phyloP scores from a whole-genome alignment of 2,113 vertebrate genomes.

The Ammospiza caudacuta region DNA sequence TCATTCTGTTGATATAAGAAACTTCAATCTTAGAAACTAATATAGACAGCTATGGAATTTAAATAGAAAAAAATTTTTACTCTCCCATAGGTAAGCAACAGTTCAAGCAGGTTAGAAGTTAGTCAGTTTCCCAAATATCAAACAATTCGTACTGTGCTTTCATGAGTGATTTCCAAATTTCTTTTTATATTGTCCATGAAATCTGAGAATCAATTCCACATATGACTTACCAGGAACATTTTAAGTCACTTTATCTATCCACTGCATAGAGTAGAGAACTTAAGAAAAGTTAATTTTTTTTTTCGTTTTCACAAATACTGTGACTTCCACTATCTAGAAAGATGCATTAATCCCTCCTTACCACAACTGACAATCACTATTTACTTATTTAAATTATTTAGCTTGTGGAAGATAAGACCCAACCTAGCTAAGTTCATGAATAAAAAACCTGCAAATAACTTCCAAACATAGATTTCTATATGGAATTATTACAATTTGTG shows the following conservation, averaged over 20 bases:
- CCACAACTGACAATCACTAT: accelerated
- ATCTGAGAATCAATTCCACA: not conserved
- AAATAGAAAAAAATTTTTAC: not conserved
- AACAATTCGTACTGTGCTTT: not conserved
- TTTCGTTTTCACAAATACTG: not conserved
- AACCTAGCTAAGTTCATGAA: not conserved
- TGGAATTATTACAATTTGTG: not conserved
- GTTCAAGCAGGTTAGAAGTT: not conserved
- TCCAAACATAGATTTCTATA: not conserved
- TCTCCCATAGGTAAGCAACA: not conserved
- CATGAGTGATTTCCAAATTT: not conserved
- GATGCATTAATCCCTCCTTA: not conserved
- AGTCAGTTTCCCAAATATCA: not conserved
- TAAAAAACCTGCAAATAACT: not conserved
- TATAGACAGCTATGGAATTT: not conserved
- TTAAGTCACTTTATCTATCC: not conserved
- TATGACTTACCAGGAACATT: not conserved
- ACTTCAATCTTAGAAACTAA: not conserved
- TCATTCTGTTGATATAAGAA: not conserved
- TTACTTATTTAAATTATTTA: not conserved
- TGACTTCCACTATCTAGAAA: not conserved
- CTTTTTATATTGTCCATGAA: not conserved
- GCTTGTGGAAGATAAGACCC: not conserved
- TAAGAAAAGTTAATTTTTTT: not conserved
- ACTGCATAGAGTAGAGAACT: not conserved